Evolutionary conservation across 37 sponge, comb jelly and placozoan genomes (phyloP).

Genomic region (Halichondria panicea): DNA sequence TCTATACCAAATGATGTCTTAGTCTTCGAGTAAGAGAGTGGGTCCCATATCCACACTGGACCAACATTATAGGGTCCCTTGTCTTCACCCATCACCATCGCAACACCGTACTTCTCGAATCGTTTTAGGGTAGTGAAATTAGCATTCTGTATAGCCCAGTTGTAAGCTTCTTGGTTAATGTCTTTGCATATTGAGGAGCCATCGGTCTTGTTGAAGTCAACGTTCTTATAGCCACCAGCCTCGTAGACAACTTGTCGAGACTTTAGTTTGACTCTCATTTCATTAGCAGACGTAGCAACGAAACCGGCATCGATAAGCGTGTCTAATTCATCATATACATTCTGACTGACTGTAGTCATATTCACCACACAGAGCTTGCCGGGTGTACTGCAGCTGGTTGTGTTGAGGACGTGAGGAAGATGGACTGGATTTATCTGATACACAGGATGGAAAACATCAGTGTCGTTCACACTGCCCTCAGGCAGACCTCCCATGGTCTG

Average conservation of each 20-base stretch:
- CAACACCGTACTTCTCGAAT: constrained; percentile 61
- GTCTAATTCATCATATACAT: constrained; percentile 64
- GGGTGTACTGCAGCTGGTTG: constrained; percentile 68
- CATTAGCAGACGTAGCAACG: constrained; percentile 64
- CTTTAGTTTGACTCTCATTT: constrained; percentile 73
- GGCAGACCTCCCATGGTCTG: constrained; percentile 63
- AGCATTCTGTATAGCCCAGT: constrained; percentile 56
- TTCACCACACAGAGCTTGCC: constrained; percentile 29
- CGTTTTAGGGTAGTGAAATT: constrained; percentile 44
- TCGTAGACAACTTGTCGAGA: constrained; percentile 71
- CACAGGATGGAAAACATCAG: constrained; percentile 81
- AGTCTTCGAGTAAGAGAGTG: constrained; percentile 45
- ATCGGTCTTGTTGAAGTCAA: constrained; percentile 75
- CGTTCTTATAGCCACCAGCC: constrained; percentile 66
- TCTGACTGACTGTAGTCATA: constrained; percentile 57
- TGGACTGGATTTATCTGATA: constrained; percentile 73
- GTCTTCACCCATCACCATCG: constrained; percentile 77
- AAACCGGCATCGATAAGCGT: constrained; percentile 73
- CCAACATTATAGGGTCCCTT: constrained; percentile 82
- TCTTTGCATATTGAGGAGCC: constrained; percentile 58
- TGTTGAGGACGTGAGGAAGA: constrained; percentile 65
- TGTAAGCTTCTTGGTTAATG: constrained; percentile 62
- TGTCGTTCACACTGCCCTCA: constrained; percentile 21
- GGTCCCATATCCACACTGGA: constrained; percentile 77
- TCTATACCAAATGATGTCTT: constrained; percentile 42